Conservation (phyloP, 2,888 invertebrate genomes). For the Autographa gamma region DNA sequence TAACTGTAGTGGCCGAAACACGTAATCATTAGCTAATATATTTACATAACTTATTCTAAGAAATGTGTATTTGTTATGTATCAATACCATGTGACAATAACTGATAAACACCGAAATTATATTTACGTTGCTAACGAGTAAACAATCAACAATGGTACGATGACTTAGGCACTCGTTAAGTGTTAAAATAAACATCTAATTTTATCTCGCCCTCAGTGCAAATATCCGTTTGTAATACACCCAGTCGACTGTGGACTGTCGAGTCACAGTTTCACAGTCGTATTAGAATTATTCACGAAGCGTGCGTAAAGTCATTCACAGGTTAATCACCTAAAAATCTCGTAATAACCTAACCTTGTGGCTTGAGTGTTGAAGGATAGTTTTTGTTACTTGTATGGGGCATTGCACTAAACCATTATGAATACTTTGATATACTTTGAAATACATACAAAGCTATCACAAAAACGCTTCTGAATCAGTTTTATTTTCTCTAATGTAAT, state of each 20-base stretch:
- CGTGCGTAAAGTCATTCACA: slow-evolving; percentile 25
- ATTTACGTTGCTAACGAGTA: slow-evolving; percentile 15
- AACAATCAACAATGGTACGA: slow-evolving; percentile 24
- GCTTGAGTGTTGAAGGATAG: slow-evolving; percentile 16
- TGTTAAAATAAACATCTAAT: slow-evolving; percentile 48
- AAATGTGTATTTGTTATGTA: neutral
- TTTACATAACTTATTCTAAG: slow-evolving; percentile 4
- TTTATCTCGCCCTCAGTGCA: slow-evolving; percentile 51
- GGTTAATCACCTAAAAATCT: slow-evolving; percentile 49
- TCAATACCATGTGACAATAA: slow-evolving; percentile 7
- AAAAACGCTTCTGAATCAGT: neutral
- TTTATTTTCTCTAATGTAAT: neutral
- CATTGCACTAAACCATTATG: neutral
- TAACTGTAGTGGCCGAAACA: neutral
- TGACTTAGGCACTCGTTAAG: slow-evolving; percentile 29
- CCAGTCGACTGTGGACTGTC: slow-evolving; percentile 4
- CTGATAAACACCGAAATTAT: slow-evolving; percentile 18
- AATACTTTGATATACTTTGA: neutral
- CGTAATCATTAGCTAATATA: slow-evolving; percentile 30
- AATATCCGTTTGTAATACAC: slow-evolving; percentile 52
- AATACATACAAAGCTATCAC: neutral
- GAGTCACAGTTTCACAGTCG: slow-evolving; percentile 6
- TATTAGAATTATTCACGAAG: neutral
- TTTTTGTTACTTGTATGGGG: slow-evolving; percentile 7
- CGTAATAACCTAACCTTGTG: slow-evolving; percentile 29